These are phyloP conservation scores for Drosophila saltans DNA, from an alignment of 1,140 invertebrate genomes.

Conservation along the genomic window DNA sequence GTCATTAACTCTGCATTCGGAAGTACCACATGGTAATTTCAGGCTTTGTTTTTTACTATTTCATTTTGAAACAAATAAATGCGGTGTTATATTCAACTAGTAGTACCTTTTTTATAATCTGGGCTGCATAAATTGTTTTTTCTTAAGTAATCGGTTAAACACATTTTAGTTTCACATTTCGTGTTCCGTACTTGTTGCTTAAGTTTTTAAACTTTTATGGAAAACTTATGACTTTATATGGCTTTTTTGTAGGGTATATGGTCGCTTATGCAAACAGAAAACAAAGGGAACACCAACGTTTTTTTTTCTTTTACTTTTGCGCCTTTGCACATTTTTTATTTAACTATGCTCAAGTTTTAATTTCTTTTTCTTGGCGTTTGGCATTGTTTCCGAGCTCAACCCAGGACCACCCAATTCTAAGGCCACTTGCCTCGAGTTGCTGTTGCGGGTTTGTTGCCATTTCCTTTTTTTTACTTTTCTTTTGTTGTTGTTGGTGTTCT, in stretches of 20 bases:
- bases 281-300: slow-evolving; percentile 14
- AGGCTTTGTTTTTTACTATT: too few relatives aligned
- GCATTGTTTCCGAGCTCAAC: slow-evolving; percentile 65
- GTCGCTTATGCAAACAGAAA: background rate
- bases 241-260: background rate
- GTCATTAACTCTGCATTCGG: too few relatives aligned
- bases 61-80: too few relatives aligned
- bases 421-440: slow-evolving; percentile 69
- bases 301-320: slow-evolving; percentile 1
- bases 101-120: too few relatives aligned
- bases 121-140: too few relatives aligned
- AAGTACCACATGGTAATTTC: too few relatives aligned
- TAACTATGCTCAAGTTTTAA: slow-evolving; percentile 73
- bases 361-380: slow-evolving; percentile 63
- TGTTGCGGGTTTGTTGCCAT: slow-evolving; percentile 71
- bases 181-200: too few relatives aligned
- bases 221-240: too few relatives aligned
- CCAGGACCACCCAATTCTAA: slow-evolving; percentile 10
- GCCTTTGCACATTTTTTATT: slow-evolving; percentile 56
- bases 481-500: slow-evolving; percentile 66
- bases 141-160: too few relatives aligned
- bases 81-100: too few relatives aligned
- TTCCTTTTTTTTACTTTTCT: slow-evolving; percentile 66
- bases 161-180: too few relatives aligned
- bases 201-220: too few relatives aligned